These are phyloP conservation scores for Pyxicephalus adspersus DNA, from an alignment of 2,113 vertebrate species.

Conservation along the genomic window DNA sequence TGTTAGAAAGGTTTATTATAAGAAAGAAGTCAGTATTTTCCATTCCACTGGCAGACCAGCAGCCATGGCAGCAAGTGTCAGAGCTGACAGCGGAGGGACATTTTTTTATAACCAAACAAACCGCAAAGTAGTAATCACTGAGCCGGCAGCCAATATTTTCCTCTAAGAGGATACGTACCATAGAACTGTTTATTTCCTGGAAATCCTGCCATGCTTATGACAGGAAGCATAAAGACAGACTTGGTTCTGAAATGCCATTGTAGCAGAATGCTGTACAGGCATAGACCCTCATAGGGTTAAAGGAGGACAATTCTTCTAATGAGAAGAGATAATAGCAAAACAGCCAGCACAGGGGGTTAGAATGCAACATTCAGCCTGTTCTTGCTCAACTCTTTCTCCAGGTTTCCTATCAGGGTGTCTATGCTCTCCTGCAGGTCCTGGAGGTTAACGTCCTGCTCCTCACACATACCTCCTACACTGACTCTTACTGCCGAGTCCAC, in stretches of 20 bases:
- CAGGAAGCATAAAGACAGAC: neutral
- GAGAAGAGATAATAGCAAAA: conserved; percentile 70
- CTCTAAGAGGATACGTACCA: conserved; percentile 60
- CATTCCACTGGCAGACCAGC: conserved; percentile 27
- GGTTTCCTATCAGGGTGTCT: conserved; percentile 93
- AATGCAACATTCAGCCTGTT: conserved; percentile 87
- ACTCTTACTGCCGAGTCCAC: conserved; percentile 87
- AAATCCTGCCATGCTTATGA: neutral
- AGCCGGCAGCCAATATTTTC: conserved; percentile 59
- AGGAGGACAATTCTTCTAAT: conserved; percentile 76
- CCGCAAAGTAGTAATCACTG: conserved; percentile 55
- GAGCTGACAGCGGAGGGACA: conserved; percentile 61
- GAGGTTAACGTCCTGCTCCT: conserved; percentile 85
- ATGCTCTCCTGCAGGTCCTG: conserved; percentile 97
- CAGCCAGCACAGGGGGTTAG: conserved; percentile 63
- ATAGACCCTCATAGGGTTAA: conserved; percentile 71
- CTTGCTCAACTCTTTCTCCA: conserved; percentile 96
- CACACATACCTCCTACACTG: conserved; percentile 81
- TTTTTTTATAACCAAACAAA: conserved; percentile 61
- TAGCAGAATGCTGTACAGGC: conserved; percentile 47
- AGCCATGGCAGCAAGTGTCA: neutral
- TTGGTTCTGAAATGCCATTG: neutral
- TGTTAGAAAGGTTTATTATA: conserved; percentile 1
- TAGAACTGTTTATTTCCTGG: conserved; percentile 47
- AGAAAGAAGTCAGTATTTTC: conserved; percentile 60